These are phyloP conservation scores for Drosophila pegasa DNA, from an alignment of 2,888 invertebrate species.

Conservation along the genomic window DNA sequence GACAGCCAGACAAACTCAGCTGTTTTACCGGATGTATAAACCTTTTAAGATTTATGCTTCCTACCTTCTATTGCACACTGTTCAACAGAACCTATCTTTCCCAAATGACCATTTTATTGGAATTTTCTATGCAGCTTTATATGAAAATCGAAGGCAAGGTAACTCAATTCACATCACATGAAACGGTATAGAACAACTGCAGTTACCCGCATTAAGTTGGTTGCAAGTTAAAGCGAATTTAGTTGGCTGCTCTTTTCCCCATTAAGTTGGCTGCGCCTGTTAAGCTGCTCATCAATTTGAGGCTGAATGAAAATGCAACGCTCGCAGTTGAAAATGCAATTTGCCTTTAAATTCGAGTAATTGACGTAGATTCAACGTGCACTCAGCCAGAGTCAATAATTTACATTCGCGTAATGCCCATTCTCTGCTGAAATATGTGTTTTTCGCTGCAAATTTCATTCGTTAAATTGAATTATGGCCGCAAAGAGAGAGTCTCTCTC, in stretches of 20 bases:
- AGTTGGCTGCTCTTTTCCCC: too few species aligned
- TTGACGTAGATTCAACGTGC: conserved; percentile 1
- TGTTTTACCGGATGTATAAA: background rate
- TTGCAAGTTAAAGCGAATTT: too few species aligned
- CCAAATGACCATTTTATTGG: too few species aligned
- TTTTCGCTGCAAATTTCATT: conserved; percentile 41
- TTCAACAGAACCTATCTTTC: background rate
- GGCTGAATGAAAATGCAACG: too few species aligned
- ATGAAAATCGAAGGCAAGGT: background rate
- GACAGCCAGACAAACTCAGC: too few species aligned
- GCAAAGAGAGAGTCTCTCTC: background rate
- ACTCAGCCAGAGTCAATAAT: conserved; percentile 14
- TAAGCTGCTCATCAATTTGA: too few species aligned
- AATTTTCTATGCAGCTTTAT: background rate
- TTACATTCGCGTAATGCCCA: conserved; percentile 12
- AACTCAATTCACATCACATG: background rate
- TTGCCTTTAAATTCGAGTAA: background rate
- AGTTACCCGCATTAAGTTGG: background rate
- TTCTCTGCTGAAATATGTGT: conserved; percentile 20
- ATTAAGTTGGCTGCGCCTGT: too few species aligned
- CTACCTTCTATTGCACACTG: too few species aligned
- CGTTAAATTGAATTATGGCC: conserved; percentile 49
- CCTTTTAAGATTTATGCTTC: too few species aligned
- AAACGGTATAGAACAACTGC: background rate
- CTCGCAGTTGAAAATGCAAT: too few species aligned